Conservation (phyloP, 2,113 vertebrate genomes). For the Kobus ellipsiprymnus region DNA sequence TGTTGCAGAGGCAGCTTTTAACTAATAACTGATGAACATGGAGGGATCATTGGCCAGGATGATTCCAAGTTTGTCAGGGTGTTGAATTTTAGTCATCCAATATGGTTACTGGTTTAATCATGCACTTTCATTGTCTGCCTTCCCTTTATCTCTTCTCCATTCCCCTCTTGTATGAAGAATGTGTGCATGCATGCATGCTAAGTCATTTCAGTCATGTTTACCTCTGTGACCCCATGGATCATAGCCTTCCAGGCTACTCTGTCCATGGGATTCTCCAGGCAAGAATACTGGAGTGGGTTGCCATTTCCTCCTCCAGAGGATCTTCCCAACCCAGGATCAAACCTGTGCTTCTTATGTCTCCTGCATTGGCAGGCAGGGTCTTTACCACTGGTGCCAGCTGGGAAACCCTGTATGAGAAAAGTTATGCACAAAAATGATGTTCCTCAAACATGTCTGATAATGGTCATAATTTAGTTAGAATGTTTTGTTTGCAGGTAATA, state of each 20-base stretch:
- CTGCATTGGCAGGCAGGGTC: background rate
- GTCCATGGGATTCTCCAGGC: background rate
- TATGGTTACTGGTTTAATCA: background rate
- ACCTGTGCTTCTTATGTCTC: background rate
- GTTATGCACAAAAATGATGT: background rate
- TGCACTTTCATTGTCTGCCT: background rate
- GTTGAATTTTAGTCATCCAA: background rate
- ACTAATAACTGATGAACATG: background rate
- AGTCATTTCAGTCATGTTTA: background rate
- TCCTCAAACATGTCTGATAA: background rate
- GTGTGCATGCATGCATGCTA: background rate
- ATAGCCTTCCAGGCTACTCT: background rate
- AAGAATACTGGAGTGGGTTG: background rate
- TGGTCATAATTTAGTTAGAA: background rate
- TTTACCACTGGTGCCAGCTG: background rate
- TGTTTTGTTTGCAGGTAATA: background rate
- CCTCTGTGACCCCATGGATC: background rate
- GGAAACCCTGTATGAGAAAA: background rate
- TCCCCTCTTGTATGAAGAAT: background rate
- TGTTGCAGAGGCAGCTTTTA: background rate
- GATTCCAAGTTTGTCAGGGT: background rate
- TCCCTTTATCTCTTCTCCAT: background rate
- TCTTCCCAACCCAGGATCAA: background rate
- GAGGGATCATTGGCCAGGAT: background rate
- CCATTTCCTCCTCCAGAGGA: background rate